These are phyloP conservation scores for Musca vetustissima DNA, from an alignment of 1,140 invertebrate genomes.

Conservation along the genomic window DNA sequence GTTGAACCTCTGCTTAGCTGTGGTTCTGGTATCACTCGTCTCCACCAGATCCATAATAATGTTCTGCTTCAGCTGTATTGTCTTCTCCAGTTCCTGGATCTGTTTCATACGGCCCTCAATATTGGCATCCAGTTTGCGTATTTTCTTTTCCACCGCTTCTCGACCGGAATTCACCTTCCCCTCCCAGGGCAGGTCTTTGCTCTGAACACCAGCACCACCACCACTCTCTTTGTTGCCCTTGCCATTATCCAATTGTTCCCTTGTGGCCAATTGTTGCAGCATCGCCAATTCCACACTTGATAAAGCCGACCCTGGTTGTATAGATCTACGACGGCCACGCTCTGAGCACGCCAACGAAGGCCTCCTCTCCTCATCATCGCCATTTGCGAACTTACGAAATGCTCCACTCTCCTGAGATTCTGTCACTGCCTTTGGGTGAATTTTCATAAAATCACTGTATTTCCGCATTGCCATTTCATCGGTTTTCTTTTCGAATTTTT, in stretches of 20 bases:
- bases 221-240: too few species aligned
- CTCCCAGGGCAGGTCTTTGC: too few species aligned
- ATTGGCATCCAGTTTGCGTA: conserved; percentile 60
- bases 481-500: conserved; percentile 69
- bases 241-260: conserved; percentile 7
- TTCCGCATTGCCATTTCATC: conserved; percentile 64
- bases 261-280: conserved; percentile 58
- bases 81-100: conserved; percentile 74
- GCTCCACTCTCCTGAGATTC: conserved; percentile 41
- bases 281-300: conserved; percentile 61
- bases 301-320: conserved; percentile 61
- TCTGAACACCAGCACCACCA: too few species aligned
- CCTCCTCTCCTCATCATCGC: conserved; percentile 32
- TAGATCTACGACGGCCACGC: conserved; percentile 59
- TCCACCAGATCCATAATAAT: conserved; percentile 75
- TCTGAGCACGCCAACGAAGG: conserved; percentile 28
- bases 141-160: conserved; percentile 53
- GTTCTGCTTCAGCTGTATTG: conserved; percentile 73
- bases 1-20: conserved; percentile 70
- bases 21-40: conserved; percentile 67
- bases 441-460: conserved; percentile 61
- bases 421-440: conserved; percentile 51
- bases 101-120: conserved; percentile 72
- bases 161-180: conserved; percentile 22
- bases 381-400: neutral